Conservation (phyloP, 2,113 vertebrate species). For the Hiodon tergisus region DNA sequence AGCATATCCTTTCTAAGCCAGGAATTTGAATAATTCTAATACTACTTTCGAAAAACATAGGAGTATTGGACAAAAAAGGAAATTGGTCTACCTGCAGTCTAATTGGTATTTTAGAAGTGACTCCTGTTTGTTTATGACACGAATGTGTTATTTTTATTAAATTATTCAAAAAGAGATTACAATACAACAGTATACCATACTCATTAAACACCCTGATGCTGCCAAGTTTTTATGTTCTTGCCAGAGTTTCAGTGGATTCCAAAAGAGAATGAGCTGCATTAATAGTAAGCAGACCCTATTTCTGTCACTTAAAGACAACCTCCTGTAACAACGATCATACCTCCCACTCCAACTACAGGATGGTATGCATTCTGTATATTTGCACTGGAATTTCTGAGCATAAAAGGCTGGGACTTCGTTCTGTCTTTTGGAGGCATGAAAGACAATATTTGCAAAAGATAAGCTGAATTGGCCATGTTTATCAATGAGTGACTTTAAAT, state of each 20-base stretch:
- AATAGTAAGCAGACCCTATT: slow-evolving; percentile 35
- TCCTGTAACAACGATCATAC: slow-evolving; percentile 16
- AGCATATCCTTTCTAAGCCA: no score
- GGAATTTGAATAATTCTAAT: no score
- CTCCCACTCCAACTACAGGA: neutral
- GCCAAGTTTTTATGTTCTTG: slow-evolving; percentile 53
- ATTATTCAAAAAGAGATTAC: slow-evolving; percentile 61
- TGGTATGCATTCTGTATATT: slow-evolving; percentile 1
- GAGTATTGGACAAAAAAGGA: slow-evolving; percentile 19
- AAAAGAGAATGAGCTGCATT: slow-evolving; percentile 39
- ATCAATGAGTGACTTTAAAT: no score
- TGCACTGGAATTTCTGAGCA: neutral
- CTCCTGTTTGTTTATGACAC: slow-evolving; percentile 60
- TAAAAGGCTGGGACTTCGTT: neutral
- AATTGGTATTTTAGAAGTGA: slow-evolving; percentile 41
- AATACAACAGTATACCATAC: slow-evolving; percentile 48
- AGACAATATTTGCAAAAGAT: no score
- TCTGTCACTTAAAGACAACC: slow-evolving; percentile 38
- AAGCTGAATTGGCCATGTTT: neutral
- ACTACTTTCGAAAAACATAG: no score
- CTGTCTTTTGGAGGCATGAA: neutral
- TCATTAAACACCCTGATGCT: slow-evolving; percentile 57
- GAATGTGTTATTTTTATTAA: slow-evolving; percentile 57
- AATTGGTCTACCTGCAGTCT: slow-evolving; percentile 54
- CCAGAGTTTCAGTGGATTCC: slow-evolving; percentile 53